Percentiles rank a stretch among this genome's conserved stretches.
Conservation (phyloP, 2,888 invertebrate genomes). For the Cataglyphis albicans region DNA sequence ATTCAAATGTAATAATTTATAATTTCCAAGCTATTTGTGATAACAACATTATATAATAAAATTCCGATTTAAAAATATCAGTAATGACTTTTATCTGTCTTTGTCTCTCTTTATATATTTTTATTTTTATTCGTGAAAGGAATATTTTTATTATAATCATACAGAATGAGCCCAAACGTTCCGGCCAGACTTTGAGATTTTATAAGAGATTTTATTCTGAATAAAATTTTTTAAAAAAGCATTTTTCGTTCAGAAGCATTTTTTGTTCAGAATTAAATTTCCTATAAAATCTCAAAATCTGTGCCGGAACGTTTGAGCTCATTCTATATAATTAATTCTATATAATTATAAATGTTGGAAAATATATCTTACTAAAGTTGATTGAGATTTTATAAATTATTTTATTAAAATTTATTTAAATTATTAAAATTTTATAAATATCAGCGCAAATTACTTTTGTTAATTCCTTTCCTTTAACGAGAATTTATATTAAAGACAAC, state of each 20-base stretch:
- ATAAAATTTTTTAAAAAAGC: too few species aligned
- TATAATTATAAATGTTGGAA: not conserved
- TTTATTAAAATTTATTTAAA: too few species aligned
- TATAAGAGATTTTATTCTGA: too few species aligned
- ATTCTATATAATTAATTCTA: too few species aligned
- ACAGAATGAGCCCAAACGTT: too few species aligned
- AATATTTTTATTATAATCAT: not conserved
- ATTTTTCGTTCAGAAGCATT: too few species aligned
- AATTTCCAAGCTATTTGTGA: not conserved
- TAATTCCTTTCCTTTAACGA: slow-evolving; percentile 1
- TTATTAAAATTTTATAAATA: not conserved
- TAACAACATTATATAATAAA: not conserved
- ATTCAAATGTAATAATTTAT: not conserved
- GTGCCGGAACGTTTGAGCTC: too few species aligned
- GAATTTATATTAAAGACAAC: slow-evolving; percentile 9
- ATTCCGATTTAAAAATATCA: not conserved
- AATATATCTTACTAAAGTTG: not conserved
- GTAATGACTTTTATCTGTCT: not conserved
- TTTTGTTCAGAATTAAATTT: too few species aligned
- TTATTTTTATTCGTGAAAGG: not conserved
- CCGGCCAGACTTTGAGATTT: too few species aligned
- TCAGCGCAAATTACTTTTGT: not conserved
- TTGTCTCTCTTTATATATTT: not conserved
- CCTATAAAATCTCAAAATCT: too few species aligned
- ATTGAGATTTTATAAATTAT: not conserved